Conservation (phyloP, 2,113 vertebrate genomes). For the Peromyscus polionotus region DNA sequence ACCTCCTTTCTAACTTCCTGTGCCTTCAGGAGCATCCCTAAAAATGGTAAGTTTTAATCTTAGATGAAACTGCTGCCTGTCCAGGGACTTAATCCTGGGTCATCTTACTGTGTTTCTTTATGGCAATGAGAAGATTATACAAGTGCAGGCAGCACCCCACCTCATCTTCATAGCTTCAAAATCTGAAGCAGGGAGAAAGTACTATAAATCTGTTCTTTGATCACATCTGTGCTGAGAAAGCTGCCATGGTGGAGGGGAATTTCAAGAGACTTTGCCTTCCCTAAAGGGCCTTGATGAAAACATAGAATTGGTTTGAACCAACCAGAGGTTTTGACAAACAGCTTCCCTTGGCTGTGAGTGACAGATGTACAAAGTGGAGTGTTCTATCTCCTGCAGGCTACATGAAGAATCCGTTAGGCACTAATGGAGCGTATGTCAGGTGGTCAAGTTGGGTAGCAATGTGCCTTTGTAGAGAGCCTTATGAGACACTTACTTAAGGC, state of each 20-base stretch:
- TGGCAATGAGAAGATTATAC: too few species aligned
- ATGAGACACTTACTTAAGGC: neutral
- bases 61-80: neutral
- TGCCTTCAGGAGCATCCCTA: neutral
- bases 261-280: neutral
- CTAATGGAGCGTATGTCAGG: neutral
- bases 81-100: neutral
- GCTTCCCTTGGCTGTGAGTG: neutral
- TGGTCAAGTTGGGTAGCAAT: accelerated
- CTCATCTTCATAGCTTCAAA: neutral
- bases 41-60: neutral
- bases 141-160: too few species aligned
- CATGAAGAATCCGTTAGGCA: neutral
- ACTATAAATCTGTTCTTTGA: neutral
- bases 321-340: neutral
- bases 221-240: neutral
- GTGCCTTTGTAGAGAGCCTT: neutral
- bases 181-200: neutral
- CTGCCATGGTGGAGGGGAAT: too few species aligned
- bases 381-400: neutral
- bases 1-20: neutral
- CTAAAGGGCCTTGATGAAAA: neutral
- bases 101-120: accelerated
- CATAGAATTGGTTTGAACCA: neutral
- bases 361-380: neutral